Conservation (phyloP, 2,797 vertebrate species). For the Epinephelus coioides region DNA sequence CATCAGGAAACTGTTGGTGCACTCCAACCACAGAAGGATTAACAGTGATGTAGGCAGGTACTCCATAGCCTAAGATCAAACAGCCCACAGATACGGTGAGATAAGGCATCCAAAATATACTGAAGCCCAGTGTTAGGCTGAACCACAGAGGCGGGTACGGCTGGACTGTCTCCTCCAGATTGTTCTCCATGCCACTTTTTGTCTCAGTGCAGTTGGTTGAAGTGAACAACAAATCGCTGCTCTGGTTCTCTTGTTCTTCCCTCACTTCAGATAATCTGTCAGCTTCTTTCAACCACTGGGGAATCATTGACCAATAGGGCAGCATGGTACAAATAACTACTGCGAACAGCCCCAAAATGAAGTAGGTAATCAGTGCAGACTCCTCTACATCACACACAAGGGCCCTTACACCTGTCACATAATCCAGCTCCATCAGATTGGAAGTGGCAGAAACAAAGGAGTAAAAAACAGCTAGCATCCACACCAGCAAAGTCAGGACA, state of each 20-base stretch:
- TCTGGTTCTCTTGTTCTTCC: conserved; percentile 18
- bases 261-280: conserved; percentile 39
- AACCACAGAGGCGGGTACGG: conserved; percentile 66
- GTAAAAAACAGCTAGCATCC: conserved; percentile 61
- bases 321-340: conserved; percentile 46
- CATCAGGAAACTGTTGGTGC: conserved; percentile 77
- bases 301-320: conserved; percentile 61
- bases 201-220: neutral
- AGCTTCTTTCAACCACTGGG: conserved; percentile 63
- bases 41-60: conserved; percentile 79
- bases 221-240: conserved; percentile 50
- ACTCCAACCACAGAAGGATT: conserved; percentile 85
- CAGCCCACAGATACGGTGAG: conserved; percentile 59
- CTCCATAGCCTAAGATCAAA: conserved; percentile 33
- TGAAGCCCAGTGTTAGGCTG: conserved; percentile 76
- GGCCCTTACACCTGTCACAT: neutral
- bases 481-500: conserved; percentile 62
- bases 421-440: conserved; percentile 26
- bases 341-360: conserved; percentile 36
- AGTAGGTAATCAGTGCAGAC: conserved; percentile 48
- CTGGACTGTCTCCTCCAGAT: neutral
- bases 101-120: conserved; percentile 79
- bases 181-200: neutral
- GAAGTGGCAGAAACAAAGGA: conserved; percentile 29
- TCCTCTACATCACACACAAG: conserved; percentile 72